Evolutionary conservation across 2,797 vertebrate species (phyloP), one percentile per base, ranked within the genome.

Genomic region (Podarcis lilfordi): DNA sequence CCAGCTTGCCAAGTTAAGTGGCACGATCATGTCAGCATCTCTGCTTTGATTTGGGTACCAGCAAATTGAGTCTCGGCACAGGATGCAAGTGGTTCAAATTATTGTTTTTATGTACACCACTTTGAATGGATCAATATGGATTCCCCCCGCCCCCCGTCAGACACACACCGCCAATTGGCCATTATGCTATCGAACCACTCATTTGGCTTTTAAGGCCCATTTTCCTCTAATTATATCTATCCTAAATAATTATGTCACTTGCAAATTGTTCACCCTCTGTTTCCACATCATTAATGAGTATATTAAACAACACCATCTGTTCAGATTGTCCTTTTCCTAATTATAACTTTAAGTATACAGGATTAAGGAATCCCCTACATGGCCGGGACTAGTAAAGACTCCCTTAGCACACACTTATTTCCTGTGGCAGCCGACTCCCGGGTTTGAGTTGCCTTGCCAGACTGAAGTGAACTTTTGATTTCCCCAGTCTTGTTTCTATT

Each of bases 201-300:
- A 89, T 89, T 89, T 89, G 79, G 88, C 79, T 81, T 89, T 89
- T 82, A 89, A 82, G 84, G 35, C 71, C 88, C 84, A 86, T 89
- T 89, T 89, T 25, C 84, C 71, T 86, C 88, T 89, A 86, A 89
- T 89, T 89, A 86, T 89, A 89, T 86, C 88, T 82, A 89, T 86
- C 84, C 88, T 89, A 86, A 89, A 89, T 89, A 89, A 89, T 89
- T 89, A 89, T 86, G 88, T 89, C 79, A 89, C 84, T 89, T 89
- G 88, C 88, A 89, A 89, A 89, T 89, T 89, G 88, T 89, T 89
- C 88, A 86, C 88, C 84, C 88, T 89, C 88, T 89, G 88, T 89
- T 89, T 89, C 84, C 79, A 86, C 88, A 89, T 86, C 84, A 59
- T 89, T 89, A 89, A 89, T 89, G 88, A 89, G 84, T 89, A 89